A percentile compares a stretch with the other conserved stretches of the same genome.
phyloP scores from a whole-genome alignment of 1,140 invertebrate genomes.

The Cydia splendana region DNA sequence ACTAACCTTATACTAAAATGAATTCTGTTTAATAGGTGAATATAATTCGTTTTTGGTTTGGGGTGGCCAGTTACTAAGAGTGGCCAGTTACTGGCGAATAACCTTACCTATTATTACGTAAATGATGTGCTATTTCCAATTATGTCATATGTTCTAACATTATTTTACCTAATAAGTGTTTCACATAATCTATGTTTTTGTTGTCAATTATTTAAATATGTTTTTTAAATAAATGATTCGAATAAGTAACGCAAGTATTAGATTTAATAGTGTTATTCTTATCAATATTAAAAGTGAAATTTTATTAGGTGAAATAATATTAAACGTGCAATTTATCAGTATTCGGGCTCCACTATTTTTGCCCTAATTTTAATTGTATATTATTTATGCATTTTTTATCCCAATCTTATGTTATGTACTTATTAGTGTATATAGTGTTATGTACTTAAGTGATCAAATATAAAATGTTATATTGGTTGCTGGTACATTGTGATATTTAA shows the following conservation, averaged over 20 bases:
- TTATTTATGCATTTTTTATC: not conserved
- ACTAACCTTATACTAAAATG: too few relatives aligned
- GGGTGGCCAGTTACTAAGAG: too few relatives aligned
- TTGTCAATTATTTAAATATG: too few relatives aligned
- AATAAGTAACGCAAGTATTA: too few relatives aligned
- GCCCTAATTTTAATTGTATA: conserved; percentile 1
- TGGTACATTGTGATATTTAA: not conserved
- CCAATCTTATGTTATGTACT: not conserved
- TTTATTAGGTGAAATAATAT: not conserved
- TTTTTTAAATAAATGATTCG: too few relatives aligned
- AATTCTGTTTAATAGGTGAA: too few relatives aligned
- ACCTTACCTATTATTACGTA: not conserved
- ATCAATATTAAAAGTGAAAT: not conserved
- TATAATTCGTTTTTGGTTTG: too few relatives aligned
- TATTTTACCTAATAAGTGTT: not conserved
- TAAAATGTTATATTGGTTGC: not conserved
- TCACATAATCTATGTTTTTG: not conserved
- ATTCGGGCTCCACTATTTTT: conserved; percentile 7
- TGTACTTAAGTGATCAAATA: not conserved
- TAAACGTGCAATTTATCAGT: not conserved
- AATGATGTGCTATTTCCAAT: not conserved
- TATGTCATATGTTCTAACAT: not conserved
- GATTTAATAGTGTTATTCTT: not conserved
- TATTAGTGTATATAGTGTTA: not conserved
- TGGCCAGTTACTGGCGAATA: too few relatives aligned